Conservation (phyloP, 2,113 vertebrate species). For the Cyphomyrus plagiostoma region DNA sequence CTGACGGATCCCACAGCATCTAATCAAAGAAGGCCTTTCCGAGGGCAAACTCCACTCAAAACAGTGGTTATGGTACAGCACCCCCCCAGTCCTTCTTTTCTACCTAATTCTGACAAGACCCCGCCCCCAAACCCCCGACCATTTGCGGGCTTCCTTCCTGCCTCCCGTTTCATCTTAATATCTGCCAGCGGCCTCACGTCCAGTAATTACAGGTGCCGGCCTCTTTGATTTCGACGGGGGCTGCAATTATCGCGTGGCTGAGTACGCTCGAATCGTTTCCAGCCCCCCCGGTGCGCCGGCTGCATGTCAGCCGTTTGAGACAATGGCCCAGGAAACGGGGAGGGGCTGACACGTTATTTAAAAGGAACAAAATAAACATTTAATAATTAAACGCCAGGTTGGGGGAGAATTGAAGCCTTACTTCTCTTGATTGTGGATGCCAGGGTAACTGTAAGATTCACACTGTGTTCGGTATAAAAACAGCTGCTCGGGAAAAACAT, state of each 20-base stretch:
- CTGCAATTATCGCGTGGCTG: neutral
- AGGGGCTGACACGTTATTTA: neutral
- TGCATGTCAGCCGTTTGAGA: neutral
- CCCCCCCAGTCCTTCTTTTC: neutral
- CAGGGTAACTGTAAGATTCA: neutral
- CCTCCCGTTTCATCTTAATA: constrained; percentile 13
- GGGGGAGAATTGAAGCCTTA: neutral
- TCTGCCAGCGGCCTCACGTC: neutral
- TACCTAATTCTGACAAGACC: neutral
- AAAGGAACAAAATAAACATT: neutral
- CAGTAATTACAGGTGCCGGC: constrained; percentile 8
- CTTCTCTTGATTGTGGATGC: neutral
- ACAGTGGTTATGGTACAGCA: neutral
- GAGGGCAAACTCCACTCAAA: constrained; percentile 3
- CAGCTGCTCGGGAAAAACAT: neutral
- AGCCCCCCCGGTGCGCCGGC: neutral
- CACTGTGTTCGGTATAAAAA: neutral
- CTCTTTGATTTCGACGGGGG: neutral
- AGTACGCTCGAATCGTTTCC: neutral
- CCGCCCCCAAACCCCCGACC: neutral
- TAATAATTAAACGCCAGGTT: neutral
- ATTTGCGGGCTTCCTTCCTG: constrained; percentile 4
- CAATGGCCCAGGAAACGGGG: neutral
- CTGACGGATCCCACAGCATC: neutral
- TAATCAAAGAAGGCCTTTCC: constrained; percentile 8